Conservation (phyloP, 1,140 invertebrate genomes). For the Leptestheria dahalacensis region DNA sequence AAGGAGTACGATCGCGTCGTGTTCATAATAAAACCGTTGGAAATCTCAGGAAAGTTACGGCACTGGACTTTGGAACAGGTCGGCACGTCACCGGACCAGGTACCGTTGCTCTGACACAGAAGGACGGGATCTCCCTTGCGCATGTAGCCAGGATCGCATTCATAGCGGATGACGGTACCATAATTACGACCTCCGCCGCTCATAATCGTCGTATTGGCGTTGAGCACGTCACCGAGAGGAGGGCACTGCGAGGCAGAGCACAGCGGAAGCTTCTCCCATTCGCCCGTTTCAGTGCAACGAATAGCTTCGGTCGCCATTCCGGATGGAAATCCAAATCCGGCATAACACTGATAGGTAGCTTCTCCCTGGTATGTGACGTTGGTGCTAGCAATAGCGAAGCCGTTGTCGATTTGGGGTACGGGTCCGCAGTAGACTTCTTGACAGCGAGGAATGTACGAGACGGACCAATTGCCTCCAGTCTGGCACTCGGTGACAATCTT, state of each 20-base stretch:
- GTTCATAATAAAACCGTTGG: constrained; percentile 70
- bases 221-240: constrained; percentile 68
- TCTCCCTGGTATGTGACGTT: constrained; percentile 87
- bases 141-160: constrained; percentile 85
- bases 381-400: constrained; percentile 84
- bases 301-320: constrained; percentile 75
- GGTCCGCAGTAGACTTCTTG: constrained; percentile 96
- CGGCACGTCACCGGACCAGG: constrained; percentile 85
- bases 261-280: constrained; percentile 73
- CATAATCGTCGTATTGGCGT: constrained; percentile 73
- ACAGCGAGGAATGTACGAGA: constrained; percentile 81
- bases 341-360: constrained; percentile 91
- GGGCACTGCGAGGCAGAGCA: constrained; percentile 73
- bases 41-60: constrained; percentile 61
- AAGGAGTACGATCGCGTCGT: constrained; percentile 56
- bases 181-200: constrained; percentile 87
- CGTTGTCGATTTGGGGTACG: constrained; percentile 93
- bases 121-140: constrained; percentile 75
- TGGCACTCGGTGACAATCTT: constrained; percentile 70
- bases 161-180: constrained; percentile 84
- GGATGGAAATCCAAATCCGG: constrained; percentile 84
- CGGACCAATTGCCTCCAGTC: constrained; percentile 82
- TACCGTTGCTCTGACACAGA: constrained; percentile 88
- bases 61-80: constrained; percentile 71
- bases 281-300: constrained; percentile 68